Base-by-base conservation (phyloP, 2,888 invertebrate genomes). In the Alentia gelatinosa region DNA sequence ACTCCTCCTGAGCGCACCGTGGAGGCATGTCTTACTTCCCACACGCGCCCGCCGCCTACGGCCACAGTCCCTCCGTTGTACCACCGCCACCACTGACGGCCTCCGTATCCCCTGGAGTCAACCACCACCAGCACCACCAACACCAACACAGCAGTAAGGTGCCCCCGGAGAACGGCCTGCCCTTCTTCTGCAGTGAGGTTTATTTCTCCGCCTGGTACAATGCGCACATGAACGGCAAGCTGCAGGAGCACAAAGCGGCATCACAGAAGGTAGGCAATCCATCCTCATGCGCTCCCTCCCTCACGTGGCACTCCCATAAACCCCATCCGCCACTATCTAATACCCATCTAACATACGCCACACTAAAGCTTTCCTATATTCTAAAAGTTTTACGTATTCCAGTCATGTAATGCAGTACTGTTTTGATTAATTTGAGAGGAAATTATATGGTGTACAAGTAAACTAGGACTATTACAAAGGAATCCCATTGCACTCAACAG, bases 131-230 rank as follows among this genome's bases (percentile, higher is more conserved):
- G n/a, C 9, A 30, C 9, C 33, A 33, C 23, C 30, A 74, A 5
- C 35, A 33, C 33, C 74, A 30, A 7, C 79, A 79, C 79, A 1
- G 37, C 9, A n/a, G 37, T 1, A 19, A 39, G 39, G n/a, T 5
- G 39, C 37, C 15, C 0, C 4, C 5, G 74, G n/a, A 86, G 86
- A 9, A 40, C 15, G 50, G 33, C n/a, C 50, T 86, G 26, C 86
- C 86, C 42, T 86, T 86, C 35, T 86, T 86, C 86, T 86, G 86
- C 26, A 47, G 47, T n/a, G 86, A 86, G 50, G 86, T 86, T 23
- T 86, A 86, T 33, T 86, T 86, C 50, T 86, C 86, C 9, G 86
- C 86, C 26, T 86, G 86, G 86, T 86, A 86, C 26, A 86, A 86
- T 42, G 86, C 86, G 7, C 86, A 86, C 35, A 47, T 86, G 86